Evolutionary conservation across 2,113 vertebrate species (phyloP).

Genomic region (Tragulus kanchil): DNA sequence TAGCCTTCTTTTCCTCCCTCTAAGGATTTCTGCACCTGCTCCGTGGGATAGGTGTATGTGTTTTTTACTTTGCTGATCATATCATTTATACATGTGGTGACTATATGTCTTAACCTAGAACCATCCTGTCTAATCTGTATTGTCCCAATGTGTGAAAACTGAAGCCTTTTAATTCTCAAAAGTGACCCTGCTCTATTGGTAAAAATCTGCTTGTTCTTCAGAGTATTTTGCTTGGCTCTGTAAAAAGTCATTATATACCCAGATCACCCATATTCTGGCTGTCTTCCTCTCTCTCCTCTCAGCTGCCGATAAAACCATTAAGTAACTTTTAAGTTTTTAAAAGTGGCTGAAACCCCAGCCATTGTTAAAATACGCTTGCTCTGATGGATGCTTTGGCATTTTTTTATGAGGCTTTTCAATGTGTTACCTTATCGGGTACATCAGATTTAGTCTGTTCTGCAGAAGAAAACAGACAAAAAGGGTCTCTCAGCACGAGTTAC

Average conservation of each 20-base stretch:
- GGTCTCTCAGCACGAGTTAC: constrained; percentile 84
- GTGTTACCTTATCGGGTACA: constrained; percentile 49
- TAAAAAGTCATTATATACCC: constrained; percentile 43
- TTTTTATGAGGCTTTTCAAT: constrained; percentile 72
- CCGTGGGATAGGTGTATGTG: accelerated
- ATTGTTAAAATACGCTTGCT: constrained; percentile 72
- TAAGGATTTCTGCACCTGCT: neutral
- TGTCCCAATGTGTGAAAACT: neutral
- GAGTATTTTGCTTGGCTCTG: neutral
- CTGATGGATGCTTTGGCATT: constrained; percentile 64
- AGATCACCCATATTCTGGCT: constrained; percentile 60
- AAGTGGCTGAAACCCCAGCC: constrained; percentile 71
- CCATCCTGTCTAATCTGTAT: no score
- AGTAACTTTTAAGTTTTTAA: constrained; percentile 79
- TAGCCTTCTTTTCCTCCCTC: accelerated
- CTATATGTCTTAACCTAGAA: neutral
- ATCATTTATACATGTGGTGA: no score
- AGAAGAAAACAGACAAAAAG: constrained; percentile 76
- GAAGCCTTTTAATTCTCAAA: neutral
- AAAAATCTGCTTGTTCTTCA: neutral
- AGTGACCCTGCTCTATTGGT: neutral
- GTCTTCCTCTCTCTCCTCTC: constrained; percentile 67
- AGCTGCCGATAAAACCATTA: constrained; percentile 82
- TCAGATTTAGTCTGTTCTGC: constrained; percentile 68
- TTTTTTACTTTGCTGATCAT: neutral